phyloP scores from a whole-genome alignment of 2,797 vertebrate species.

The Remorina albescens region DNA sequence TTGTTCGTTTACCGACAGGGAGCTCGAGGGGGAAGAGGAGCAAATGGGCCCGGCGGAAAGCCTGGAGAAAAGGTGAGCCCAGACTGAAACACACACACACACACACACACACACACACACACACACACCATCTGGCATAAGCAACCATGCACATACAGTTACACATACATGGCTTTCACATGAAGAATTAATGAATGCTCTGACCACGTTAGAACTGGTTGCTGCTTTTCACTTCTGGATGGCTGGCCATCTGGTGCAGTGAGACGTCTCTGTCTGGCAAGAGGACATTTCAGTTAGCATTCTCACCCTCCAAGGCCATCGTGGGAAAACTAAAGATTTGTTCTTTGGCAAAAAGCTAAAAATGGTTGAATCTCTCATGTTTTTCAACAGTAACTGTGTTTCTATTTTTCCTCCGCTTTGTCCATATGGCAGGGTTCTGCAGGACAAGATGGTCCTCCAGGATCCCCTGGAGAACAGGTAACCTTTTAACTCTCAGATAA shows the following conservation, averaged over 20 bases:
- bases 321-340: conserved; percentile 59
- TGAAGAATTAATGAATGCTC: conserved; percentile 63
- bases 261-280: conserved; percentile 56
- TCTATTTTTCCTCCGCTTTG: conserved; percentile 29
- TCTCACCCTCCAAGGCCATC: conserved; percentile 60
- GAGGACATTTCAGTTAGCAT: conserved; percentile 51
- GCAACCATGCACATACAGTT: conserved; percentile 42
- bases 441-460: conserved; percentile 89
- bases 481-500: conserved; percentile 24
- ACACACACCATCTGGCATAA: conserved; percentile 16
- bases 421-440: conserved; percentile 85
- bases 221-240: conserved; percentile 57
- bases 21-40: conserved; percentile 89
- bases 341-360: conserved; percentile 37
- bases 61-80: conserved; percentile 90
- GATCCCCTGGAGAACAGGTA: conserved; percentile 90
- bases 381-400: conserved; percentile 27
- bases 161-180: conserved; percentile 58
- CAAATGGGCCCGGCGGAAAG: conserved; percentile 90
- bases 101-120: conserved; percentile 16
- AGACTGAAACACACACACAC: conserved; percentile 11
- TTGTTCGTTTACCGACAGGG: conserved; percentile 84
- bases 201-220: conserved; percentile 46
- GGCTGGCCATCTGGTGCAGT: conserved; percentile 68
- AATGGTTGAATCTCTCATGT: conserved; percentile 32